phyloP scores from a whole-genome alignment of 2,113 vertebrate genomes.

The Lepus timidus region DNA sequence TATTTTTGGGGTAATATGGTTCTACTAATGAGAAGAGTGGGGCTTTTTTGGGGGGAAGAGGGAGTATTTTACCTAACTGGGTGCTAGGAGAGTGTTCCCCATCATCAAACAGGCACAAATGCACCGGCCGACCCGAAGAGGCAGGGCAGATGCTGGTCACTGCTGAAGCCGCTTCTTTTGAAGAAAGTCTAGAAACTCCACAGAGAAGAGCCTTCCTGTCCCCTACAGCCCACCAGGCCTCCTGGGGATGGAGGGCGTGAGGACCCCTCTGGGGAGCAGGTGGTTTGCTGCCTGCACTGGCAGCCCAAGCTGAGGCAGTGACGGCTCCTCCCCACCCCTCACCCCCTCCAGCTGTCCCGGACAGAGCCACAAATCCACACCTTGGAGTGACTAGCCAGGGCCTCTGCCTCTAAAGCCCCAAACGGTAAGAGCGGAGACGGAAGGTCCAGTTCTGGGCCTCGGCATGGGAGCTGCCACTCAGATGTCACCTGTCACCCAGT shows the following conservation, averaged over 20 bases:
- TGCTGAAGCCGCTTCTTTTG: not conserved
- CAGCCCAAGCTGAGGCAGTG: not conserved
- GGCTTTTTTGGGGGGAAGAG: not conserved
- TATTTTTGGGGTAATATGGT: not conserved
- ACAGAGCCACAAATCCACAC: not conserved
- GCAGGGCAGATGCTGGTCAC: rapidly evolving
- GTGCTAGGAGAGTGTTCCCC: not conserved
- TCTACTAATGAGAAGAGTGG: not conserved
- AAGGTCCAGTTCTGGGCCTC: not conserved
- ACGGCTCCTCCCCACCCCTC: not conserved
- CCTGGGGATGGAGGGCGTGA: not conserved
- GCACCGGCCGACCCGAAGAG: not conserved
- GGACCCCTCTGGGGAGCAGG: not conserved
- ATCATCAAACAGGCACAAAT: not conserved
- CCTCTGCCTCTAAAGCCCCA: not conserved
- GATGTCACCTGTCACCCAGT: not conserved
- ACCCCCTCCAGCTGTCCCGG: not conserved
- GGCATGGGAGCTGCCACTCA: not conserved
- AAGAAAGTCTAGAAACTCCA: not conserved
- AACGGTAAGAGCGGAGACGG: rapidly evolving
- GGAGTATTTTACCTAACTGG: not conserved
- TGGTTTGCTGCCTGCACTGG: rapidly evolving
- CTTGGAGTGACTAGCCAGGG: not conserved
- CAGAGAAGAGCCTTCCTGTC: not conserved
- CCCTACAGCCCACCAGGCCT: not conserved